Conservation (phyloP, 2,888 invertebrate genomes). For the Drosophila quinaria region DNA sequence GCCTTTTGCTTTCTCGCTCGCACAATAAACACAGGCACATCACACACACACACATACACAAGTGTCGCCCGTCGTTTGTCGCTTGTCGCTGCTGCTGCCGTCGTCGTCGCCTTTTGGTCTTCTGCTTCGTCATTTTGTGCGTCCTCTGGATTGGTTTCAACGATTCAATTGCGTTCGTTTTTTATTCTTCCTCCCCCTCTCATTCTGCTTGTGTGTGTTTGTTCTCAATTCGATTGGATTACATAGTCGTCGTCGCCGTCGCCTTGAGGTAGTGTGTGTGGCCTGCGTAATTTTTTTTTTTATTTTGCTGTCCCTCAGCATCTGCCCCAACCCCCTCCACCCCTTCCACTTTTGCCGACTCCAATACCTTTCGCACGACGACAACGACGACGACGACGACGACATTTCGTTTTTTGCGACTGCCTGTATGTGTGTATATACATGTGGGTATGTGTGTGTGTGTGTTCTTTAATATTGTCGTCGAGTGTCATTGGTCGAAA, state of each 20-base stretch:
- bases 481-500: conserved; percentile 85
- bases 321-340: conserved; percentile 40
- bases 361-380: conserved; percentile 33
- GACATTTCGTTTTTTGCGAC: conserved; percentile 75
- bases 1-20: conserved; percentile 14
- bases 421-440: conserved; percentile 11
- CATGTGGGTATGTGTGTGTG: conserved; percentile 33
- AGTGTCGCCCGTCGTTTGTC: conserved; percentile 62
- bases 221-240: conserved; percentile 76
- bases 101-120: conserved; percentile 52
- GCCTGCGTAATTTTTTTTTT: conserved; percentile 57
- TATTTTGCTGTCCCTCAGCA: conserved; percentile 64
- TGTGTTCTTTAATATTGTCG: conserved; percentile 83
- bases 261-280: conserved; percentile 50
- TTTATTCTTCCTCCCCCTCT: conserved; percentile 59
- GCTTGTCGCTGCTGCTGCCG: conserved; percentile 19
- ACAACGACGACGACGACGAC: conserved; percentile 58
- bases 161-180: conserved; percentile 75
- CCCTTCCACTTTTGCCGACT: conserved; percentile 34
- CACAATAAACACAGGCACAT: conserved; percentile 23
- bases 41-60: conserved; percentile 39
- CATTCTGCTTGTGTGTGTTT: conserved; percentile 51
- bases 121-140: conserved; percentile 68
- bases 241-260: conserved; percentile 55
- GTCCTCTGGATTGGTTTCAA: conserved; percentile 76